phyloP scores from a whole-genome alignment of 2,113 vertebrate genomes.

The Catharus fuscescens region DNA sequence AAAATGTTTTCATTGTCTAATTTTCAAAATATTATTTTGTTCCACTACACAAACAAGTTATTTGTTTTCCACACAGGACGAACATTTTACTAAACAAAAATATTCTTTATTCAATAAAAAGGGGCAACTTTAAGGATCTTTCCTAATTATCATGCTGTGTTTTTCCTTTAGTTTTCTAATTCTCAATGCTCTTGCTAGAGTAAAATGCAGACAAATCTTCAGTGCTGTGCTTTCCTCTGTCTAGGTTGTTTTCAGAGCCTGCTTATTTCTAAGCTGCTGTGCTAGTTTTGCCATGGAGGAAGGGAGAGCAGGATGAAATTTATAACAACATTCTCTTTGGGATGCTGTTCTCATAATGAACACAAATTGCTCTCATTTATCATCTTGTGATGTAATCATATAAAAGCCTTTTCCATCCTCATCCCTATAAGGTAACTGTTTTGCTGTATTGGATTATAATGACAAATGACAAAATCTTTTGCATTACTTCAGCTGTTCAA shows the following conservation, averaged over 20 bases:
- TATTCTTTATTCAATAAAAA: neutral
- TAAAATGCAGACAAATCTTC: conserved; percentile 19
- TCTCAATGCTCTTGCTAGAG: neutral
- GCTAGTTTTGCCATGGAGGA: conserved; percentile 49
- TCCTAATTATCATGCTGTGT: neutral
- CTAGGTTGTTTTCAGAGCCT: conserved; percentile 31
- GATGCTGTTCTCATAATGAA: conserved; percentile 73
- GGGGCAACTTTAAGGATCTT: neutral
- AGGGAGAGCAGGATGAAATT: conserved; percentile 51
- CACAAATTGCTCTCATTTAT: conserved; percentile 78
- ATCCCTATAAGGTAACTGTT: conserved; percentile 70
- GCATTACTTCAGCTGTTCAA: conserved; percentile 56
- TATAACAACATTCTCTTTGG: conserved; percentile 72
- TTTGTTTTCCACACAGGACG: neutral
- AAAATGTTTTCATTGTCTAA: neutral
- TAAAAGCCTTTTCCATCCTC: conserved; percentile 66
- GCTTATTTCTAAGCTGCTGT: conserved; percentile 45
- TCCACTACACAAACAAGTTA: neutral
- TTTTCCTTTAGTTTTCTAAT: neutral
- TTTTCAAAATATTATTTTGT: neutral
- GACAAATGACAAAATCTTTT: conserved; percentile 70
- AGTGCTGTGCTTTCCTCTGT: conserved; percentile 44
- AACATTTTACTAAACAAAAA: neutral
- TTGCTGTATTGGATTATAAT: conserved; percentile 72
- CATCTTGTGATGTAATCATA: conserved; percentile 73